Evolutionary conservation across 2,888 invertebrate species (phyloP), one percentile per base, ranked within the genome.

Genomic region (Himalopsyche kuldschensis): DNA sequence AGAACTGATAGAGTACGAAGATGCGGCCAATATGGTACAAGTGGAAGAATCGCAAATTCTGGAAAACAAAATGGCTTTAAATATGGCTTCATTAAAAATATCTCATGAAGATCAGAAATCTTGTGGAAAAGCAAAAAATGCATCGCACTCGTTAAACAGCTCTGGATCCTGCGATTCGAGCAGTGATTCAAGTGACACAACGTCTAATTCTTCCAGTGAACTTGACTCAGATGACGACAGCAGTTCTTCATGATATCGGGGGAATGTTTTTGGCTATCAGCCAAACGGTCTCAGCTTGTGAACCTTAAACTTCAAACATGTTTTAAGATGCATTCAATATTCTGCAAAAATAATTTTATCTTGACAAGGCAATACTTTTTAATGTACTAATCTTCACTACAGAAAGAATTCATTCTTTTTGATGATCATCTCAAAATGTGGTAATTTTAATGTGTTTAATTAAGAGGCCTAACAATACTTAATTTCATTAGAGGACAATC

Each of bases 81-180:
- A 88, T 87, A 90, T 92, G 91, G 91, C 91, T 0, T 90, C 90
- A 0, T 89, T 92, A 90, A 89, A 90, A 6, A 85, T 92, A 11
- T 82, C 91, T 17, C 89, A 90, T 0, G 90, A 88, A 0, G 83
- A 90, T 63, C 89, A 88, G 78, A 89, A 87, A 87, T 77, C 85
- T 10, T 32, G 55, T 24, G n/a, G n/a, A 0, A 82, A 79, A 79
- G 84, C 30, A 24, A 55, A 55, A 55, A 55, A 20, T 55, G 24
- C 20, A 20, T 55, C 20, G 5, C 20, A 24, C 8, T 55, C 20
- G 2, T 79, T 47, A 35, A 78, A 80, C 27, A 77, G 76, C 31
- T 78, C 78, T 24, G 82, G 80, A 81, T 81, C 88, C 4, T 88
- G 88, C 1, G 88, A 89, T 85, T 88, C 88, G 0, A 89, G 88